Evolutionary conservation across 92 coral and sea anemone genomes (phyloP).

Genomic region (Muricea muricata): DNA sequence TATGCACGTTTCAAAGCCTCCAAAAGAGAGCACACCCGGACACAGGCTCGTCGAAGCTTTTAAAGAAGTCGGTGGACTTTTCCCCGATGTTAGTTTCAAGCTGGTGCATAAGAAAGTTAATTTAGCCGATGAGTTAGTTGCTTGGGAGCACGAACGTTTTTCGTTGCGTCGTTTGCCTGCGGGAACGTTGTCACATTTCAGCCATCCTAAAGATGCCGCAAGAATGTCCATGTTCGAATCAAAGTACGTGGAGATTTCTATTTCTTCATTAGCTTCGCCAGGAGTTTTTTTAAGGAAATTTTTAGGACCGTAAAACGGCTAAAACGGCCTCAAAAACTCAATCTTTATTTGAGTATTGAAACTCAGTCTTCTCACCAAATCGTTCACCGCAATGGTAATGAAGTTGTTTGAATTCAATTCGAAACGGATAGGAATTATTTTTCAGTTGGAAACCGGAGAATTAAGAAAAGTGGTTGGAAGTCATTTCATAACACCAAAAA

Average conservation of each 20-base stretch:
- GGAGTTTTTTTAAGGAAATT: too few species aligned
- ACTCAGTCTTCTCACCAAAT: too few species aligned
- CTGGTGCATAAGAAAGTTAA: conserved; percentile 92
- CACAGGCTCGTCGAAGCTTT: conserved; percentile 78
- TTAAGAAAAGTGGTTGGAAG: too few species aligned
- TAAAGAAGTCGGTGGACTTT: conserved; percentile 62
- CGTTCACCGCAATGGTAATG: too few species aligned
- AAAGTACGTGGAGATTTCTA: conserved; percentile 59
- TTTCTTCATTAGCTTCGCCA: too few species aligned
- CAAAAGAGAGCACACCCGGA: conserved; percentile 86
- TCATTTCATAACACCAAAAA: too few species aligned
- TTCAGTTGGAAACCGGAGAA: too few species aligned
- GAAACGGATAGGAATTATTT: too few species aligned
- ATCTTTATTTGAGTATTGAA: too few species aligned
- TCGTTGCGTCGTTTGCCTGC: conserved; percentile 95
- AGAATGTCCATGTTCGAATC: conserved; percentile 90
- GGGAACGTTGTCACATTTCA: conserved; percentile 88
- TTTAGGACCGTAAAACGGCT: too few species aligned
- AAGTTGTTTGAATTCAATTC: too few species aligned
- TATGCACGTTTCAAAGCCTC: conserved; percentile 96
- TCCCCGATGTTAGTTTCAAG: conserved; percentile 83
- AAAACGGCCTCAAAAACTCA: too few species aligned
- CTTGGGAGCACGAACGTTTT: conserved; percentile 98
- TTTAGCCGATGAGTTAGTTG: conserved; percentile 83
- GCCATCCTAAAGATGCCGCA: conserved; percentile 77